A percentile compares a stretch with the other conserved stretches of the same genome.
These are phyloP conservation scores for Eustalomyia histrio DNA, from an alignment of 2,888 invertebrate genomes.

Conservation along the genomic window DNA sequence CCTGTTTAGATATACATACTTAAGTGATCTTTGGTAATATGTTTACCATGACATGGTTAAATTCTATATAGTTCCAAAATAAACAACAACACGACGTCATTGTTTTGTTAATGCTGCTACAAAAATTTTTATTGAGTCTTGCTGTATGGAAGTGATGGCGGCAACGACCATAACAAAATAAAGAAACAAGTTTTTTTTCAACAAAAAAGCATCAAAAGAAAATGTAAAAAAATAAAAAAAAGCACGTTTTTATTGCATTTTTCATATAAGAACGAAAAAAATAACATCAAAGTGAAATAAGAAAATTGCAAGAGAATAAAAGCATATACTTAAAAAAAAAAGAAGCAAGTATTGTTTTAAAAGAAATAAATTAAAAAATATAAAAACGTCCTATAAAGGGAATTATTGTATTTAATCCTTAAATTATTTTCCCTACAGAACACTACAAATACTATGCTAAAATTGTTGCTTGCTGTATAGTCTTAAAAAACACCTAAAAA, in stretches of 20 bases:
- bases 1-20: slow-evolving; percentile 39
- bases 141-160: slow-evolving; percentile 36
- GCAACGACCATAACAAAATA: slow-evolving; percentile 53
- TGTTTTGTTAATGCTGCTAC: slow-evolving; percentile 45
- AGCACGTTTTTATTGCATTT: slow-evolving; percentile 47
- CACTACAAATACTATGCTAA: slow-evolving; percentile 1
- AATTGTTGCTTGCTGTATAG: neutral
- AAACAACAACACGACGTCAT: slow-evolving; percentile 51
- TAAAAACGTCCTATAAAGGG: neutral
- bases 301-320: slow-evolving; percentile 1
- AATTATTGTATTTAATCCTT: neutral
- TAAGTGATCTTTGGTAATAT: slow-evolving; percentile 10
- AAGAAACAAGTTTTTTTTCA: slow-evolving; percentile 16
- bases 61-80: slow-evolving; percentile 34
- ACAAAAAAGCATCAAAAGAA: slow-evolving; percentile 24
- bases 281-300: slow-evolving; percentile 48
- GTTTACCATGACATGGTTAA: slow-evolving; percentile 3
- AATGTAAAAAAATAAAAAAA: slow-evolving; percentile 43
- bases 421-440: neutral
- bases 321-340: slow-evolving; percentile 17
- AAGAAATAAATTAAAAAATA: neutral
- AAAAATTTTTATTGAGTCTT: slow-evolving; percentile 40
- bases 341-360: slow-evolving; percentile 21
- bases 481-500: neutral
- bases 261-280: neutral